These are phyloP conservation scores for Pseudopipra pipra DNA, from an alignment of 2,113 vertebrate genomes.

Conservation along the genomic window DNA sequence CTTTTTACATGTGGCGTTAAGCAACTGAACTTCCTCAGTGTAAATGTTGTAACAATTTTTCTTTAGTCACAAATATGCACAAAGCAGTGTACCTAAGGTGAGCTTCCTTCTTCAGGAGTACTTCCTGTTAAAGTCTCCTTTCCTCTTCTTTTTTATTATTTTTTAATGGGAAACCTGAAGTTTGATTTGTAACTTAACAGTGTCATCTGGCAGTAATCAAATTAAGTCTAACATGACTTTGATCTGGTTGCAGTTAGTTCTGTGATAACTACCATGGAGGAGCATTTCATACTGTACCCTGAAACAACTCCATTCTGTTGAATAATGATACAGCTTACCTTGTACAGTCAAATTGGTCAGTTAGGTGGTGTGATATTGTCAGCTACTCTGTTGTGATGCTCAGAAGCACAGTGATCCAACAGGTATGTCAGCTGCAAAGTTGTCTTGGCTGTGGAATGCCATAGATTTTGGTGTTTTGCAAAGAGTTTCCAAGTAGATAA, in stretches of 20 bases:
- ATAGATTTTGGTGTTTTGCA: background rate
- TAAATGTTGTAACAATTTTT: background rate
- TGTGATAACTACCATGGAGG: background rate
- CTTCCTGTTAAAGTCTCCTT: background rate
- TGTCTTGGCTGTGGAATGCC: background rate
- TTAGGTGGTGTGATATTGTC: background rate
- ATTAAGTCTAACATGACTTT: background rate
- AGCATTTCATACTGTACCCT: background rate
- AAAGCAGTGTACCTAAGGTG: background rate
- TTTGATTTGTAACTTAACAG: background rate
- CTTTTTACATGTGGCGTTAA: background rate
- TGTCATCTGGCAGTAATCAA: background rate
- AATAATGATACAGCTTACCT: background rate
- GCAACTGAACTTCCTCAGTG: slow-evolving; percentile 1
- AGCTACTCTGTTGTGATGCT: background rate
- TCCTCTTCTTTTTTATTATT: no score
- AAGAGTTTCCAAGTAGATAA: background rate
- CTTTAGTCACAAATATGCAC: background rate
- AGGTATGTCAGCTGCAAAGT: background rate
- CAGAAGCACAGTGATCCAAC: background rate
- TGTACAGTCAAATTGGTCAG: background rate
- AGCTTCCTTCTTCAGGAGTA: background rate
- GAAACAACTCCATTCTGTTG: background rate
- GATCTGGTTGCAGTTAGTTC: background rate
- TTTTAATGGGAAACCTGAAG: background rate